phyloP scores from a whole-genome alignment of 2,888 invertebrate species.

The Drosophila merina region DNA sequence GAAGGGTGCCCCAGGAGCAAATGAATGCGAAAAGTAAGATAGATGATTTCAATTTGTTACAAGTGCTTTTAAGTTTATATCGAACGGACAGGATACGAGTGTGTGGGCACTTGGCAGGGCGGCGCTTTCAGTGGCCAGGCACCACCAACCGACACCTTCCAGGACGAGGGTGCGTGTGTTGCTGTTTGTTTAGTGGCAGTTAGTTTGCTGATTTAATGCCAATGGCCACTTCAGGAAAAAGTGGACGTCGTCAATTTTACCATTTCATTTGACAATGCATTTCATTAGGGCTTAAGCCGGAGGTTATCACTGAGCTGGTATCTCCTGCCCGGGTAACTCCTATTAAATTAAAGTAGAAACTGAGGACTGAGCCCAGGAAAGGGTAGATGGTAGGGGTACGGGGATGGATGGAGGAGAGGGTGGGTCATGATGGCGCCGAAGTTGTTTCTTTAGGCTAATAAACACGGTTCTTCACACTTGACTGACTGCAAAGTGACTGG shows the following conservation, averaged over 20 bases:
- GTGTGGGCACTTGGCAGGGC: conserved; percentile 9
- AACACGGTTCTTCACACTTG: conserved; percentile 74
- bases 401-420: neutral
- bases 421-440: conserved; percentile 1
- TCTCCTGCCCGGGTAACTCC: conserved; percentile 50
- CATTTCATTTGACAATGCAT: conserved; percentile 80
- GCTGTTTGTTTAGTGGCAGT: conserved; percentile 74
- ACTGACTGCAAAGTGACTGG: conserved; percentile 55
- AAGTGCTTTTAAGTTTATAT: conserved; percentile 79
- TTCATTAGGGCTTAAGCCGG: conserved; percentile 66
- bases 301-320: conserved; percentile 16
- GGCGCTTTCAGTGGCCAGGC: neutral
- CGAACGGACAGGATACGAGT: conserved; percentile 44
- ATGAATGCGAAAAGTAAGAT: conserved; percentile 77
- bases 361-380: conserved; percentile 6
- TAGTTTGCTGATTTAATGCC: conserved; percentile 80
- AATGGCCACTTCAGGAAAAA: conserved; percentile 69
- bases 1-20: conserved; percentile 44
- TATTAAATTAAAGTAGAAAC: conserved; percentile 68
- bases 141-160: conserved; percentile 37
- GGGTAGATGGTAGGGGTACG: neutral
- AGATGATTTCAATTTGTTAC: conserved; percentile 80
- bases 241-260: conserved; percentile 79
- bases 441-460: conserved; percentile 68
- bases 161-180: conserved; percentile 24